phyloP scores from a whole-genome alignment of 2,797 vertebrate species.

The Oreochromis grahami region DNA sequence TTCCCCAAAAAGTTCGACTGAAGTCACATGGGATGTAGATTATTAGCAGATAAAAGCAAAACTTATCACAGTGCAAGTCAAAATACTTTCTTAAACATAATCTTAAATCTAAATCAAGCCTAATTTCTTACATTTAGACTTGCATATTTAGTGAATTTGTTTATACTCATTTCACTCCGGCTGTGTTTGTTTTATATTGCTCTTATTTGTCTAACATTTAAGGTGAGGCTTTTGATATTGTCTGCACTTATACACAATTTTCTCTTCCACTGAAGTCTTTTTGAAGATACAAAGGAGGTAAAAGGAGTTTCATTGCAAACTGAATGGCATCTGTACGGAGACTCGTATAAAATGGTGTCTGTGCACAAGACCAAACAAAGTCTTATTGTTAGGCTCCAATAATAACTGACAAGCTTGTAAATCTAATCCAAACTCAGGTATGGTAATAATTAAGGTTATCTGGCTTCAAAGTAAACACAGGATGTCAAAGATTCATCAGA shows the following conservation, averaged over 20 bases:
- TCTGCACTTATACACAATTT: neutral
- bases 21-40: neutral
- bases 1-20: neutral
- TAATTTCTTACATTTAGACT: neutral
- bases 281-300: neutral
- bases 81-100: fast-evolving
- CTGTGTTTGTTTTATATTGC: neutral
- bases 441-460: neutral
- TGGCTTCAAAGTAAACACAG: neutral
- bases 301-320: neutral
- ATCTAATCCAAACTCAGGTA: neutral
- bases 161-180: neutral
- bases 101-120: neutral
- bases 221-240: neutral
- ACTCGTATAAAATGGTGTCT: neutral
- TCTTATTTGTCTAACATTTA: neutral
- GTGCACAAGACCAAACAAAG: neutral
- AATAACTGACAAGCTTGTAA: neutral
- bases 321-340: neutral
- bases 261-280: neutral
- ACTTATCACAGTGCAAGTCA: neutral
- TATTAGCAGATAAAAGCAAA: neutral
- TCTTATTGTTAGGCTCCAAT: neutral
- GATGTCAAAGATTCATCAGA: neutral
- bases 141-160: neutral